Percentiles rank a stretch among this genome's conserved stretches.
Conservation (phyloP, 2,797 vertebrate species). For the Enteromius argenteus region DNA sequence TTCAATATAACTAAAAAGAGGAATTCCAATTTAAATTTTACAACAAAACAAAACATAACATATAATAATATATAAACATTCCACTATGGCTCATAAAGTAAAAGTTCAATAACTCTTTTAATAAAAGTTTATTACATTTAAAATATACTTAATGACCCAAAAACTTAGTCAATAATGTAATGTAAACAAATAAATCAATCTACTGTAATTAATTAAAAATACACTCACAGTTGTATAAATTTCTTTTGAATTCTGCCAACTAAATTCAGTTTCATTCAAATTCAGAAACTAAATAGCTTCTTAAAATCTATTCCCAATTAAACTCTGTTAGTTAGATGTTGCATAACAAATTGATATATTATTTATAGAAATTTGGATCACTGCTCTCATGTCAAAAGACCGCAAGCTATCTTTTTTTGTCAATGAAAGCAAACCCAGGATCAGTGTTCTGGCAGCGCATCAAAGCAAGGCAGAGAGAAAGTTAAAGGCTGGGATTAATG, state of each 20-base stretch:
- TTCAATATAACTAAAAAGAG: not conserved
- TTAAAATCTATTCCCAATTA: not conserved
- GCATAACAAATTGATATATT: not conserved
- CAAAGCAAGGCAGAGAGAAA: conserved; percentile 43
- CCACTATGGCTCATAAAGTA: too few relatives aligned
- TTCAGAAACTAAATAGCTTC: not conserved
- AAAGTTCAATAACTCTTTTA: too few relatives aligned
- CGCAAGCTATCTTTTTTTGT: conserved; percentile 4
- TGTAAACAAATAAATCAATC: not conserved
- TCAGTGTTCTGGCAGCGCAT: conserved; percentile 50
- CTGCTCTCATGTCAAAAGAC: conserved; percentile 7
- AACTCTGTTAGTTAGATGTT: not conserved
- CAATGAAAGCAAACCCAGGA: conserved; percentile 39
- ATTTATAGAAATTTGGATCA: conserved; percentile 21
- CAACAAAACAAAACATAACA: not conserved
- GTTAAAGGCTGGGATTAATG: conserved; percentile 46
- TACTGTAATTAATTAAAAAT: too few relatives aligned
- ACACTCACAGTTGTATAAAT: not conserved
- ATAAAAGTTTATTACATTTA: too few relatives aligned
- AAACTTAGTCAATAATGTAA: not conserved
- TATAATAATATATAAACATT: too few relatives aligned
- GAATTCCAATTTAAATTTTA: not conserved
- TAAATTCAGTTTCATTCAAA: not conserved
- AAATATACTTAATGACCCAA: not conserved
- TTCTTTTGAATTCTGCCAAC: not conserved